phyloP scores from a whole-genome alignment of 2,797 vertebrate genomes.

The Mus caroli region DNA sequence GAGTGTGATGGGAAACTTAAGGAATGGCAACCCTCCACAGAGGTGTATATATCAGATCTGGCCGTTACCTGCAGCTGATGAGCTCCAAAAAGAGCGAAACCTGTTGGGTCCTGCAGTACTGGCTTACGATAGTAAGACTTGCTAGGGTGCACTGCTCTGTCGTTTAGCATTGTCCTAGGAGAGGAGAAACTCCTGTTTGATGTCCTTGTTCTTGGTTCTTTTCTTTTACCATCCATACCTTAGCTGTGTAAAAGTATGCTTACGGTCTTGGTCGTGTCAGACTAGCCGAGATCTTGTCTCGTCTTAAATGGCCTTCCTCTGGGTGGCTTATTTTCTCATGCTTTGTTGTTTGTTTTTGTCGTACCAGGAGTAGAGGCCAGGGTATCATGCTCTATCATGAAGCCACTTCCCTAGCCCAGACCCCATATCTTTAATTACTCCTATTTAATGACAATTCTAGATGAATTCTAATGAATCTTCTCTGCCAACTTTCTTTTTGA shows the following conservation, averaged over 20 bases:
- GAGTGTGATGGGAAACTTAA: background rate
- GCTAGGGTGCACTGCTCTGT: conserved; percentile 16
- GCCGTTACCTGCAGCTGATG: conserved; percentile 91
- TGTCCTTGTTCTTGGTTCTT: conserved; percentile 31
- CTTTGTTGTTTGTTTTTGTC: background rate
- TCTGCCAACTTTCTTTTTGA: conserved; percentile 9
- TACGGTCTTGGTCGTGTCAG: conserved; percentile 1
- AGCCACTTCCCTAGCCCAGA: background rate
- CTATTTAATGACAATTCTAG: background rate
- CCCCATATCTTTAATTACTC: conserved; percentile 17
- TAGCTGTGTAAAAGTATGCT: conserved; percentile 16
- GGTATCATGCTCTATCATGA: background rate
- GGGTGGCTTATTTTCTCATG: background rate
- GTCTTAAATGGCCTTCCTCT: conserved; percentile 26
- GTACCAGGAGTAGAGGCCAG: background rate
- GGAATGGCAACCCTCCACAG: background rate
- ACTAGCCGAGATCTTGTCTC: background rate
- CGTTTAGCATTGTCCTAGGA: conserved; percentile 1
- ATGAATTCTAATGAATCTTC: too few relatives aligned
- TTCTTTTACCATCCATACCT: conserved; percentile 52
- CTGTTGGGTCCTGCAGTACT: conserved; percentile 90
- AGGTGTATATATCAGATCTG: conserved; percentile 11
- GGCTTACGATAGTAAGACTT: conserved; percentile 74
- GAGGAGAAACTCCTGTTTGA: conserved; percentile 25
- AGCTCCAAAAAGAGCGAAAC: conserved; percentile 92